Percentiles rank a stretch among this genome's conserved stretches.
phyloP scores from a whole-genome alignment of 2,888 invertebrate species.

The Pandemis cinnamomeana region DNA sequence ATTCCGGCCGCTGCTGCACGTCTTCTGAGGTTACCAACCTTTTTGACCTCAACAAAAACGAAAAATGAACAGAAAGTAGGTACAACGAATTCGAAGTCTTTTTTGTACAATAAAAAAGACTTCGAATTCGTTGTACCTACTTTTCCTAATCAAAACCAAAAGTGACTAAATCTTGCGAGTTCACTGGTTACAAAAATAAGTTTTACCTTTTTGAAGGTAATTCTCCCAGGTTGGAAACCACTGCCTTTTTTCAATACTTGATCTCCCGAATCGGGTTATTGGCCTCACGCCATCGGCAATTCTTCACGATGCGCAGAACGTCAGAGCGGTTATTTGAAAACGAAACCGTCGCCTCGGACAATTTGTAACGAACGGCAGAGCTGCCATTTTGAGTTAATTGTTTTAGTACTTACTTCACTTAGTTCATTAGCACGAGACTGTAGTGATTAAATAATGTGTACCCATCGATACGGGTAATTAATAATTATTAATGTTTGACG shows the following conservation, averaged over 20 bases:
- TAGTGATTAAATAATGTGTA: neutral
- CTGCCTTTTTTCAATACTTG: constrained; percentile 17
- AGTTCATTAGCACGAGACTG: neutral
- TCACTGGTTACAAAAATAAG: neutral
- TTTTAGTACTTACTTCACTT: no score
- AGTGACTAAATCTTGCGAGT: neutral
- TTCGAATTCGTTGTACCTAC: no score
- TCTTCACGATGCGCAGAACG: constrained; percentile 32
- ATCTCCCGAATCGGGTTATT: constrained; percentile 35
- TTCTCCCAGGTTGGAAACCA: neutral
- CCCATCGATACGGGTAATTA: neutral
- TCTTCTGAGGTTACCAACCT: constrained; percentile 8
- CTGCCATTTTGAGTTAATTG: neutral
- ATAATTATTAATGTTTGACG: neutral
- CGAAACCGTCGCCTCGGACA: constrained; percentile 22
- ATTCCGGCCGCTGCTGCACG: constrained; percentile 26
- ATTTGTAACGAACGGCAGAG: constrained; percentile 17
- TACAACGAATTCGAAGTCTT: no score
- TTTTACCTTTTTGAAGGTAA: neutral
- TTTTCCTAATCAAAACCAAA: neutral
- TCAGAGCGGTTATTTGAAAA: constrained; percentile 39
- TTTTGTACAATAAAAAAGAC: no score
- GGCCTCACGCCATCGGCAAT: constrained; percentile 32
- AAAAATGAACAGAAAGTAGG: neutral
- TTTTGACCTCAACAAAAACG: neutral